Percentiles rank a stretch among this genome's conserved stretches.
phyloP scores from a whole-genome alignment of 2,888 invertebrate genomes.

The Agrenia bidenticulata region DNA sequence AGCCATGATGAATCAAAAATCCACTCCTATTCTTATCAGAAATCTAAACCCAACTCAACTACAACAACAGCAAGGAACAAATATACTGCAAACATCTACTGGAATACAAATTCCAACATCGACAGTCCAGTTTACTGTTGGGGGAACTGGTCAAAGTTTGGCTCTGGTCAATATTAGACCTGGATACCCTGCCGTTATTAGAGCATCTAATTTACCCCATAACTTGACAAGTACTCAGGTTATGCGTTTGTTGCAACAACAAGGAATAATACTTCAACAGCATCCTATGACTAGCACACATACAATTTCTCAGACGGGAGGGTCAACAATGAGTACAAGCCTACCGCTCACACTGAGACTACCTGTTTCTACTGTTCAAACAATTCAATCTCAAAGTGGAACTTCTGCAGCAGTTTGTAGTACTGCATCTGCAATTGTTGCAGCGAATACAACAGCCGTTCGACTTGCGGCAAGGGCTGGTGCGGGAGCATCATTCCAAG shows the following conservation, averaged over 20 bases:
- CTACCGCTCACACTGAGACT: slow-evolving; percentile 45
- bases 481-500: slow-evolving; percentile 26
- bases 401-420: slow-evolving; percentile 42
- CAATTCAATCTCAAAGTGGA: slow-evolving; percentile 8
- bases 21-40: slow-evolving; percentile 47
- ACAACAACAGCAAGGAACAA: slow-evolving; percentile 13
- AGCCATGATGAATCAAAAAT: slow-evolving; percentile 38
- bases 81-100: slow-evolving; percentile 29
- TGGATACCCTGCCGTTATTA: slow-evolving; percentile 23
- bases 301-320: background rate
- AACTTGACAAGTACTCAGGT: slow-evolving; percentile 40
- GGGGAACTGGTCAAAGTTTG: slow-evolving; percentile 26
- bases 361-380: slow-evolving; percentile 36
- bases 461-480: slow-evolving; percentile 30
- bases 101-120: slow-evolving; percentile 37
- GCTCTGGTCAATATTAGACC: slow-evolving; percentile 40
- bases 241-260: slow-evolving; percentile 44
- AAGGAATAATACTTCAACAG: slow-evolving; percentile 42
- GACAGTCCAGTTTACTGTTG: slow-evolving; percentile 35
- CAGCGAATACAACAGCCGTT: slow-evolving; percentile 35
- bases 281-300: slow-evolving; percentile 14
- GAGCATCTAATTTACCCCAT: slow-evolving; percentile 29
- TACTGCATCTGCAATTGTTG: slow-evolving; percentile 44
- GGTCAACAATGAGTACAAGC: slow-evolving; percentile 27
- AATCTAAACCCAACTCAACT: slow-evolving; percentile 39